Percentiles rank a stretch among this genome's conserved stretches.
Evolutionary conservation across 92 coral and sea anemone species (phyloP).

Genomic region (Nematostella vectensis): DNA sequence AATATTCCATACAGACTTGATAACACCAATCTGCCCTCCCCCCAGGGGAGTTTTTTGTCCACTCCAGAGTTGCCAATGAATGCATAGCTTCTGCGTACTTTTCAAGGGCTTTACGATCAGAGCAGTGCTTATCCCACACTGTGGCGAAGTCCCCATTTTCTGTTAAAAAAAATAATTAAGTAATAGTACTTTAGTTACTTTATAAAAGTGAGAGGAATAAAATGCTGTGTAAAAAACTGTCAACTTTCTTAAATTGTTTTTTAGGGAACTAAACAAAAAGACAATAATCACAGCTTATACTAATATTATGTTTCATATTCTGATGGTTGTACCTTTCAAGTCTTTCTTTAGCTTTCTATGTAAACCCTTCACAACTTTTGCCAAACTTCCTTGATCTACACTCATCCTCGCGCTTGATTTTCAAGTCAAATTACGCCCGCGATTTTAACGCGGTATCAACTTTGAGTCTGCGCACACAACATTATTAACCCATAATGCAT

Average conservation of each 20-base stretch:
- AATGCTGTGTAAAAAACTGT: too few relatives aligned
- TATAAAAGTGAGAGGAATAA: too few relatives aligned
- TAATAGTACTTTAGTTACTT: too few relatives aligned
- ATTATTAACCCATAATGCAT: slow-evolving; percentile 20
- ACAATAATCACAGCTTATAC: too few relatives aligned
- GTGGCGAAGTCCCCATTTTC: slow-evolving; percentile 77
- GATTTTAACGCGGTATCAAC: slow-evolving; percentile 7
- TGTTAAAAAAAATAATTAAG: slow-evolving; percentile 8
- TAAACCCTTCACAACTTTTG: slow-evolving; percentile 77
- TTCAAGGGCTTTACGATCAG: slow-evolving; percentile 44
- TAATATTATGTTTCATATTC: too few relatives aligned
- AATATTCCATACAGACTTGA: slow-evolving; percentile 51
- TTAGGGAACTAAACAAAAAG: too few relatives aligned
- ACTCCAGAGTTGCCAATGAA: slow-evolving; percentile 64
- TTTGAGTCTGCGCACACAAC: not conserved
- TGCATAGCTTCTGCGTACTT: slow-evolving; percentile 81
- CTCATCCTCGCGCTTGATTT: slow-evolving; percentile 34
- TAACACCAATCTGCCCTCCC: slow-evolving; percentile 90
- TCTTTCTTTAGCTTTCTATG: slow-evolving; percentile 68
- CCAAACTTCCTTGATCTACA: slow-evolving; percentile 48
- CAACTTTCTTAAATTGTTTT: too few relatives aligned
- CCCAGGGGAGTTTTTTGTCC: slow-evolving; percentile 73
- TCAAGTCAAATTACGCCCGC: too few relatives aligned
- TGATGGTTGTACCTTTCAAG: too few relatives aligned
- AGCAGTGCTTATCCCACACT: slow-evolving; percentile 82